Base-by-base conservation (phyloP, 2,113 vertebrate species). In the Rhagologus leucostigma region DNA sequence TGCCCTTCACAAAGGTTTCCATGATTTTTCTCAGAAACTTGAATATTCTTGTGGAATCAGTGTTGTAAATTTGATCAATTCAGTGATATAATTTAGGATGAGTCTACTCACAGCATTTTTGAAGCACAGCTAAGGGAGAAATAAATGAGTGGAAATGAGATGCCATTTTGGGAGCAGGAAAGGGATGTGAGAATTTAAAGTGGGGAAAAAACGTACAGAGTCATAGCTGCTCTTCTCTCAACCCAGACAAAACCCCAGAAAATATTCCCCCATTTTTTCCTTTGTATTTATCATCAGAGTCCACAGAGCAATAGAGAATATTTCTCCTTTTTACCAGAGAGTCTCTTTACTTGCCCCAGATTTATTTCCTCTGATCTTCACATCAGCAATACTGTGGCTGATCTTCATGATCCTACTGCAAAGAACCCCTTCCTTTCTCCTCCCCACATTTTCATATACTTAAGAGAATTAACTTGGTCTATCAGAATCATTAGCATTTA, bases 201-300 rank as follows among this genome's bases (percentile, higher is more conserved):
- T 6, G 7, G 13, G 15, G 4, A 3, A 46, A 68, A 76, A 69
- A 10, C 12, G 0, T 42, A 15, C 3, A 50, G 29, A 37, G 11
- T 49, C 6, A 18, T 22, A 86, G 19, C 41, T 80, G 6, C 44
- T 35, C 30, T 88, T 19, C n/a, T 70, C 1, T 2, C 16, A 94
- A 59, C 15, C 24, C 59, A 77, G 37, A 53, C 5, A 65, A 92
- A 94, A 29, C 2, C 8, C 16, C 47, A 62, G 17, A 89, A 47
- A 80, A 62, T 11, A 53, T 50, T 62, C 6, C 13, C 20, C 16
- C 16, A 1, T 74, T 77, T 89, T 29, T 42, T 60, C 20, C 41
- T 73, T 84, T 80, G 16, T 52, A 39, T 10, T 80, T 29, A 22
- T n/a, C 24, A 86, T 69, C 55, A 68, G 52, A 46, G 12, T 24